A percentile compares a stretch with the other conserved stretches of the same genome.
Conservation (phyloP, 2,797 vertebrate genomes). For the Gila robusta region DNA sequence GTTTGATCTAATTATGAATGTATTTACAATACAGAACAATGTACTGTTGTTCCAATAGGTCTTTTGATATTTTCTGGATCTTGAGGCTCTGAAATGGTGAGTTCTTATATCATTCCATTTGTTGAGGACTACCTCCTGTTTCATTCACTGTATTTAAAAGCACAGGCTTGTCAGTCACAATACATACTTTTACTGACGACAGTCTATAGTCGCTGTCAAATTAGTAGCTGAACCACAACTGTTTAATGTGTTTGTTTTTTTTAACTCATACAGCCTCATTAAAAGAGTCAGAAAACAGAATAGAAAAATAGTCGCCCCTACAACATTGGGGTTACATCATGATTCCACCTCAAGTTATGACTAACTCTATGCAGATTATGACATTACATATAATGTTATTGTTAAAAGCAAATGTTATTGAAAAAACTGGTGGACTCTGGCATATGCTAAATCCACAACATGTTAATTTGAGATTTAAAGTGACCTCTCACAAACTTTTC, state of each 20-base stretch:
- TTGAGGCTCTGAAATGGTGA: slow-evolving; percentile 16
- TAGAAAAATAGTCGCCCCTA: not conserved
- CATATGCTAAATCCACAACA: not conserved
- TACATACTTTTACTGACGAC: not conserved
- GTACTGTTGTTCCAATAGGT: not conserved
- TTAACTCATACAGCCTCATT: not conserved
- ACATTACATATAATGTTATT: not conserved
- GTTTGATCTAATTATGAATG: slow-evolving; percentile 37
- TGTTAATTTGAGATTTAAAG: not conserved
- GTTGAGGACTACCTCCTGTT: not conserved
- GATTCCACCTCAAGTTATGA: not conserved
- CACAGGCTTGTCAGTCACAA: slow-evolving; percentile 4
- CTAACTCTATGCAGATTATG: not conserved
- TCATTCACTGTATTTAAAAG: slow-evolving; percentile 19
- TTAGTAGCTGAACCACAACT: not conserved
- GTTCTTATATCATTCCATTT: not conserved
- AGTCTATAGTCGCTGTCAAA: slow-evolving; percentile 10
- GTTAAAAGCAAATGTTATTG: not conserved
- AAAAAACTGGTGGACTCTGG: not conserved
- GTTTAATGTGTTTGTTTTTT: not conserved
- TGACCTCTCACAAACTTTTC: not conserved
- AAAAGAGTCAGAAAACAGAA: not conserved
- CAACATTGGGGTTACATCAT: not conserved
- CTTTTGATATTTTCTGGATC: not conserved
- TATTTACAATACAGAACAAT: slow-evolving; percentile 26